These are phyloP conservation scores for Artibeus lituratus DNA, from an alignment of 2,797 vertebrate species.

Conservation along the genomic window DNA sequence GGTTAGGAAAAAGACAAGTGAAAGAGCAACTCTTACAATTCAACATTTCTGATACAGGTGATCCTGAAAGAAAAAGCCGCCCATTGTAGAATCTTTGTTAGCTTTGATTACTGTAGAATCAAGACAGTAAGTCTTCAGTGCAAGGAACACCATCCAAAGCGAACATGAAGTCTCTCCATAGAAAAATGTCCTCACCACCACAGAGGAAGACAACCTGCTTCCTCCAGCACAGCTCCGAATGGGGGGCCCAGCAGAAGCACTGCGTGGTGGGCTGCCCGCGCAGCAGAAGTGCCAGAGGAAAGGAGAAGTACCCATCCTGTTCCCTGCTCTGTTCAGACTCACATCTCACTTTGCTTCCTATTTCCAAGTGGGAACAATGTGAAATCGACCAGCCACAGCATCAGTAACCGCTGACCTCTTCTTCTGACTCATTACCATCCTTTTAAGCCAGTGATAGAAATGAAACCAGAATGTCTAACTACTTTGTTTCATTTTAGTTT, in stretches of 20 bases:
- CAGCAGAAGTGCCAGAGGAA: background rate
- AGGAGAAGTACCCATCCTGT: background rate
- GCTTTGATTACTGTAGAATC: background rate
- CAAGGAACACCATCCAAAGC: background rate
- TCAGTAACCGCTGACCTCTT: background rate
- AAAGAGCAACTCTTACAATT: background rate
- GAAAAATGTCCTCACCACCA: background rate
- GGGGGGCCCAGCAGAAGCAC: background rate
- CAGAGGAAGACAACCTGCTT: background rate
- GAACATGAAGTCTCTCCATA: background rate
- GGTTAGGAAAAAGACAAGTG: background rate
- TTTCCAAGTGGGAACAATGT: background rate
- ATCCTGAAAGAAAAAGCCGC: background rate
- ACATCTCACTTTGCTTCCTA: background rate
- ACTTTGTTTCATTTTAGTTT: background rate
- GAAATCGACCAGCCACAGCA: background rate
- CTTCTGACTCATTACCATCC: background rate
- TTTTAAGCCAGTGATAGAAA: background rate
- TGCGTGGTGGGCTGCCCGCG: background rate
- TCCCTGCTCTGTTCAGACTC: background rate
- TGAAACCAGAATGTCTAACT: background rate
- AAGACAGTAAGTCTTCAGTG: background rate
- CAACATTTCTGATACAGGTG: background rate
- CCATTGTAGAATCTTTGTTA: no score
- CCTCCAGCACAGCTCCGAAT: background rate